Base-by-base conservation (phyloP, 1,140 invertebrate species). In the Zelostemma sp. region DNA sequence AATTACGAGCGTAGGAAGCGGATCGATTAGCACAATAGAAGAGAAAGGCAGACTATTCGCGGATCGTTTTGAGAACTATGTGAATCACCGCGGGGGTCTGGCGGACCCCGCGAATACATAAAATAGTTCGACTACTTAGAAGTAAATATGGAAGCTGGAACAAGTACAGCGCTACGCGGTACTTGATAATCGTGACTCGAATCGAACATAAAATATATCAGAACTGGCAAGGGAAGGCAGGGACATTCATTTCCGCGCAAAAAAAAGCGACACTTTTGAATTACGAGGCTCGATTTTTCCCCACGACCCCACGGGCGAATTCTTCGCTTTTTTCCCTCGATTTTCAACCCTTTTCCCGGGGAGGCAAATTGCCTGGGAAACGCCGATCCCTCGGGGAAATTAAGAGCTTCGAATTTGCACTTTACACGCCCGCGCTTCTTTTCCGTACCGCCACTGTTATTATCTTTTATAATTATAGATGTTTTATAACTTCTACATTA, bases 21-120 rank as follows among this genome's bases (percentile, higher is more conserved):
- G 82, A 85, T 86, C 82, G 84, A 86, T 86, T 86, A 86, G 81
- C 83, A 83, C 81, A 85, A 75, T 68, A 79, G 75, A 82, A 80
- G 83, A 86, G 84, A 86, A 86, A 86, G 84, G 84, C 79, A 80
- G 75, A 78, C 71, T 80, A 79, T 80, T 80, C 76, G 73, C 78
- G 79, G 78, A 85, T 85, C 80, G 80, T 82, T 83, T 79, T 77
- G 76, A 80, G 79, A 79, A 80, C 76, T 81, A 80, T 83, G 80
- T 81, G 81, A 85, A 83, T 85, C 78, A 80, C 79, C 78, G 73
- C 80, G 72, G 80, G 80, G 76, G 77, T 78, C 75, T 78, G 45
- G 18, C 49, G 43, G 49, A 19, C 40, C 48, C 31, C 38, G 38
- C 49, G 63, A 57, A 71, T 66, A 73, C 68, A 70, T 73, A 68